A percentile compares a stretch with the other conserved stretches of the same genome.
Evolutionary conservation across 2,797 vertebrate species (phyloP).

Genomic region (Periparus ater): DNA sequence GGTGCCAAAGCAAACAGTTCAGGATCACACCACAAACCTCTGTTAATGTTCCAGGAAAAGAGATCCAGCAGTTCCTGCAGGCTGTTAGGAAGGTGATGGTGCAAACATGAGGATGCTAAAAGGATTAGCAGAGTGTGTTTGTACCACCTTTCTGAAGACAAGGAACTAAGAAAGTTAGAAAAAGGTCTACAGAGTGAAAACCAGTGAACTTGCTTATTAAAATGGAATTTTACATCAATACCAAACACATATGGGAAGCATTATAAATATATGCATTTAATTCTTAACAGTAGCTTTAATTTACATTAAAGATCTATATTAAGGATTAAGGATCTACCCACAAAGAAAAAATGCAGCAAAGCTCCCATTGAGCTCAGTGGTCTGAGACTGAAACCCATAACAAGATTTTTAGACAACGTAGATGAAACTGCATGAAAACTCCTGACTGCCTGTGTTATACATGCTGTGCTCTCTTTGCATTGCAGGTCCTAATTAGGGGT

Average conservation of each 20-base stretch:
- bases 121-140: constrained; percentile 43
- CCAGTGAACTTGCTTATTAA: neutral
- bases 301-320: neutral
- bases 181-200: neutral
- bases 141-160: constrained; percentile 25
- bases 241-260: neutral
- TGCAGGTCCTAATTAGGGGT: neutral
- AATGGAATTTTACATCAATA: neutral
- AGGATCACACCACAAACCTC: constrained; percentile 45
- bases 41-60: constrained; percentile 59
- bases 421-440: neutral
- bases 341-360: neutral
- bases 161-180: neutral
- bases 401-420: neutral
- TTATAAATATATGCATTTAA: neutral
- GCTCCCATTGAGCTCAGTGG: neutral
- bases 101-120: constrained; percentile 62
- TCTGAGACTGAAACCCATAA: neutral
- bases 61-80: constrained; percentile 34
- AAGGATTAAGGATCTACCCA: neutral
- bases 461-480: neutral
- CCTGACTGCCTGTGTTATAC: neutral
- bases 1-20: constrained; percentile 62
- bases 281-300: neutral
- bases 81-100: constrained; percentile 29